These are phyloP conservation scores for Orthonychiurus folsomi DNA, from an alignment of 2,888 invertebrate species.

Conservation along the genomic window DNA sequence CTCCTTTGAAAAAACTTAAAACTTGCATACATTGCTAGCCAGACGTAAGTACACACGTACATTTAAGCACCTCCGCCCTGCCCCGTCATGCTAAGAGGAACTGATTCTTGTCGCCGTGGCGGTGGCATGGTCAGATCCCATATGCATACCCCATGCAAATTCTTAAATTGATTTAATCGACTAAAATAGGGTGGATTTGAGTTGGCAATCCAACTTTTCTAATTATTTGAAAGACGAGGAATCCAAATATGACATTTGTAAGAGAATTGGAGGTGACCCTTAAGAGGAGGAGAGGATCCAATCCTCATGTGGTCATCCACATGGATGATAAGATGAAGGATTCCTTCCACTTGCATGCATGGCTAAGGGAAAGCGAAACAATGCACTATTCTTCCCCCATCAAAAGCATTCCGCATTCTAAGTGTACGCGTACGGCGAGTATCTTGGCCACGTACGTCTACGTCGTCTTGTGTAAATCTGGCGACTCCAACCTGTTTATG, in stretches of 20 bases:
- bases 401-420: slow-evolving; percentile 1
- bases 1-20: too few relatives aligned
- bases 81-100: too few relatives aligned
- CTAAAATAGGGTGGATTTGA: background rate
- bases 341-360: background rate
- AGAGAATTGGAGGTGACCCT: slow-evolving; percentile 17
- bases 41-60: too few relatives aligned
- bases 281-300: slow-evolving; percentile 21
- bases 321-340: background rate
- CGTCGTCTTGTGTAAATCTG: too few relatives aligned
- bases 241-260: slow-evolving; percentile 17
- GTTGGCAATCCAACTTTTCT: background rate
- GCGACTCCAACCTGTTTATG: background rate
- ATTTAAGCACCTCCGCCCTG: too few relatives aligned
- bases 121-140: too few relatives aligned
- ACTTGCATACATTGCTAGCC: too few relatives aligned
- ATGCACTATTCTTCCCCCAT: slow-evolving; percentile 1
- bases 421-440: background rate
- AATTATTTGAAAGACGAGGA: slow-evolving; percentile 15
- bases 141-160: too few relatives aligned
- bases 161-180: background rate
- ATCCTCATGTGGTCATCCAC: slow-evolving; percentile 26
- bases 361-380: background rate
- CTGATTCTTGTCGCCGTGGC: too few relatives aligned
- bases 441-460: too few relatives aligned